phyloP scores from a whole-genome alignment of 92 coral and sea anemone species.

The Virgularia gustaviana region DNA sequence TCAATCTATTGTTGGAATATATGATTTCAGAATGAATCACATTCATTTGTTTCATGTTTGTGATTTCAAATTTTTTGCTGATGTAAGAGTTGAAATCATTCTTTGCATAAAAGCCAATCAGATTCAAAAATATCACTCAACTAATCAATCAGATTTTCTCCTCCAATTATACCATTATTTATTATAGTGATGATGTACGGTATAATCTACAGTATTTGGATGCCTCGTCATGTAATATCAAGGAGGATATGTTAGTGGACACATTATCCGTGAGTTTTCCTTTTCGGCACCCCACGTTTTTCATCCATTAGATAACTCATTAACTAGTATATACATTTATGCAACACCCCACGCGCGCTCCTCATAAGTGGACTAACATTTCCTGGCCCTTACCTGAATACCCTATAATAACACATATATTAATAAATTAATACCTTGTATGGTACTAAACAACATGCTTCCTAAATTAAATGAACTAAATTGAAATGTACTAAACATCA shows the following conservation, averaged over 20 bases:
- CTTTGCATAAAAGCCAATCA: neutral
- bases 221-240: conserved; percentile 75
- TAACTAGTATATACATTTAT: too few species aligned
- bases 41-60: too few species aligned
- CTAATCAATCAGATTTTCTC: neutral
- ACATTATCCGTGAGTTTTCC: conserved; percentile 56
- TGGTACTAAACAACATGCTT: neutral
- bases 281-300: neutral
- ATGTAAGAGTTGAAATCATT: too few species aligned
- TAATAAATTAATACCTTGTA: too few species aligned
- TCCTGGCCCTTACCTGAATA: too few species aligned
- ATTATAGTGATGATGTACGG: neutral
- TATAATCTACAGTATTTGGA: conserved; percentile 67
- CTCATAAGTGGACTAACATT: neutral
- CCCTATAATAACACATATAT: too few species aligned
- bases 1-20: too few species aligned
- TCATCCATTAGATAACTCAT: neutral
- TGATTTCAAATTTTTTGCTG: too few species aligned
- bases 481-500: too few species aligned
- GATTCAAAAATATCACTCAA: neutral
- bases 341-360: too few species aligned
- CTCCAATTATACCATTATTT: neutral
- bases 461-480: neutral
- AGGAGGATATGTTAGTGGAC: conserved; percentile 61
- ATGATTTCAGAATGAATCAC: too few species aligned